These are phyloP conservation scores for Reticulitermes speratus DNA, from an alignment of 1,140 invertebrate species.

Conservation along the genomic window DNA sequence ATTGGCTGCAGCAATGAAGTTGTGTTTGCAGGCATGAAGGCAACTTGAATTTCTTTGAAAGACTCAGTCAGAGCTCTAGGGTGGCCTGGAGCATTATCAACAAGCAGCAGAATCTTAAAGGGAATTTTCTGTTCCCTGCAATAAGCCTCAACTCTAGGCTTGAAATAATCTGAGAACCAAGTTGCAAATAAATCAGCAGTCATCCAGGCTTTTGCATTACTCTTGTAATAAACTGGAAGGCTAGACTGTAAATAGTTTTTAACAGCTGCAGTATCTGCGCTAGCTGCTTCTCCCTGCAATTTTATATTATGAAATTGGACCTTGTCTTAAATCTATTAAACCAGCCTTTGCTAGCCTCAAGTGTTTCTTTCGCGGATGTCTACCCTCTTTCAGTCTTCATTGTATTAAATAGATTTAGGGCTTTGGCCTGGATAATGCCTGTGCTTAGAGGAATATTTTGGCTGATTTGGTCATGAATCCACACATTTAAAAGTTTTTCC, in stretches of 20 bases:
- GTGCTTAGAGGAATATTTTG: background rate
- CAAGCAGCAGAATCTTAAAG: slow-evolving; percentile 49
- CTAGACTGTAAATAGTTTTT: slow-evolving; percentile 44
- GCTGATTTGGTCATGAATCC: background rate
- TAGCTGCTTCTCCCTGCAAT: slow-evolving; percentile 35
- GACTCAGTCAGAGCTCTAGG: slow-evolving; percentile 38
- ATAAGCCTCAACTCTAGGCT: slow-evolving; percentile 42
- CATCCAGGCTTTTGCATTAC: slow-evolving; percentile 49
- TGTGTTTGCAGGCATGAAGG: background rate
- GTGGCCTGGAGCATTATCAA: slow-evolving; percentile 50
- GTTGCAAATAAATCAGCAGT: slow-evolving; percentile 45
- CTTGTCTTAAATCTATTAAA: slow-evolving; percentile 37
- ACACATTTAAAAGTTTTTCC: background rate
- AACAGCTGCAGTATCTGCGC: slow-evolving; percentile 41
- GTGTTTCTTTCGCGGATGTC: slow-evolving; percentile 18
- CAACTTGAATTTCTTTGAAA: slow-evolving; percentile 44
- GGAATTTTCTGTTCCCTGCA: slow-evolving; percentile 41
- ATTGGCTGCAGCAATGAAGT: background rate
- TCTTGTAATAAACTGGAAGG: slow-evolving; percentile 47
- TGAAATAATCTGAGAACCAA: slow-evolving; percentile 44
- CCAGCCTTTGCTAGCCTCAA: slow-evolving; percentile 37
- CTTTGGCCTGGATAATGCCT: background rate
- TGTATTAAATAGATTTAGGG: background rate
- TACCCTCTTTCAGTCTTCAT: background rate
- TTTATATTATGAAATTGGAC: slow-evolving; percentile 34